These are phyloP conservation scores for Phrixothrix hirtus DNA, from an alignment of 2,888 invertebrate genomes.

Conservation along the genomic window DNA sequence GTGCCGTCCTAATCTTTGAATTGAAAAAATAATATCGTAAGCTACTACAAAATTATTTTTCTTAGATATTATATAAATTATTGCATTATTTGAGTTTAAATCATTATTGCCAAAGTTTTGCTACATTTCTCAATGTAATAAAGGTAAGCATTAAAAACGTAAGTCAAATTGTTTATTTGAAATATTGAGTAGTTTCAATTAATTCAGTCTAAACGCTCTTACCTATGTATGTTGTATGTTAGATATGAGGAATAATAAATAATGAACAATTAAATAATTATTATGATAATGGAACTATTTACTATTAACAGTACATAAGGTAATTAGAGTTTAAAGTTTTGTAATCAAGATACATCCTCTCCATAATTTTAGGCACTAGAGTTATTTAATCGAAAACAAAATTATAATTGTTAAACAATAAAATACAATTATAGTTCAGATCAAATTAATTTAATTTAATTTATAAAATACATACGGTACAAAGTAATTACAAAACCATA, in stretches of 20 bases:
- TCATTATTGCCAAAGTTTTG: too few relatives aligned
- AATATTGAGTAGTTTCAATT: conserved; percentile 24
- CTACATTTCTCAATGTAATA: too few relatives aligned
- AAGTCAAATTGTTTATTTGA: conserved; percentile 6
- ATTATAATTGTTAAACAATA: too few relatives aligned
- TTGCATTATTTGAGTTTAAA: too few relatives aligned
- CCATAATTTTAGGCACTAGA: too few relatives aligned
- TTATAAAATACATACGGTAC: background rate
- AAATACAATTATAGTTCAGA: too few relatives aligned
- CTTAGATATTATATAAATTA: too few relatives aligned
- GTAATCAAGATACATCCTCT: too few relatives aligned
- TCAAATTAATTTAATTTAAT: conserved; percentile 1
- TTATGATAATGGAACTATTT: conserved; percentile 26
- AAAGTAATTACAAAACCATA: conserved; percentile 29
- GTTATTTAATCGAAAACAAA: too few relatives aligned
- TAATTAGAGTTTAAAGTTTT: conserved; percentile 28
- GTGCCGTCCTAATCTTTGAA: too few relatives aligned
- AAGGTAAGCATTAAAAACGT: background rate
- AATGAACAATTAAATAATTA: conserved; percentile 32
- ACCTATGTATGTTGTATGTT: conserved; percentile 28
- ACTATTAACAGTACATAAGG: conserved; percentile 28
- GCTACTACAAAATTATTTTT: too few relatives aligned
- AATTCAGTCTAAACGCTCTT: conserved; percentile 36
- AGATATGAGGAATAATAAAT: conserved; percentile 35
- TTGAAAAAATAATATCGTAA: too few relatives aligned